Conservation (phyloP, 1,140 invertebrate genomes). For the Drusus annulatus region DNA sequence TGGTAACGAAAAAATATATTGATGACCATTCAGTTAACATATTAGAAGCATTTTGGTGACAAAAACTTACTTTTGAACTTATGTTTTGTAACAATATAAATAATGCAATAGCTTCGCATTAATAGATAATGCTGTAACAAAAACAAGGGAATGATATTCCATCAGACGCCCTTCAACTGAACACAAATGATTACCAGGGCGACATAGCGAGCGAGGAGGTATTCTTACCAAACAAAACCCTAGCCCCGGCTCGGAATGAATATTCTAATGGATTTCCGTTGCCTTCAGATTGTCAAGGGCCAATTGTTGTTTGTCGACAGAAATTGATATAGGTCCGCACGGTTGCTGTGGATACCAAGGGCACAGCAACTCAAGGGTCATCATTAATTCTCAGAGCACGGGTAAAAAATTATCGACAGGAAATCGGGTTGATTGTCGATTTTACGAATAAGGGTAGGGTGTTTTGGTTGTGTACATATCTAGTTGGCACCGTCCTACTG, state of each 20-base stretch:
- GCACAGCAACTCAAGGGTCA: conserved; percentile 2
- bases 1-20: too few relatives aligned
- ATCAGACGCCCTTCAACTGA: neutral
- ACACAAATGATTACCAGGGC: conserved; percentile 23
- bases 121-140: too few relatives aligned
- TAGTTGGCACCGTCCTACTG: too few relatives aligned
- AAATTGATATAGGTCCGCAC: conserved; percentile 33
- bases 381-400: conserved; percentile 2
- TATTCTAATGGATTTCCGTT: conserved; percentile 42
- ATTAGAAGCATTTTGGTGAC: too few relatives aligned
- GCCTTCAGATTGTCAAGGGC: conserved; percentile 32
- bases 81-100: too few relatives aligned
- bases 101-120: too few relatives aligned
- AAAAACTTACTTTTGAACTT: too few relatives aligned
- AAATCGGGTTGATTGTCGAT: too few relatives aligned
- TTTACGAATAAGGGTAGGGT: too few relatives aligned
- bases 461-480: too few relatives aligned
- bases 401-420: neutral
- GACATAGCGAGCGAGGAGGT: conserved; percentile 13
- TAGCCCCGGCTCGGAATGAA: conserved; percentile 6
- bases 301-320: conserved; percentile 34
- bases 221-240: neutral
- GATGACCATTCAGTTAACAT: too few relatives aligned
- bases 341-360: neutral
- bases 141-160: neutral